Evolutionary conservation across 64 coral and sea anemone genomes (phyloP).

Genomic region (Astreopora myriophthalma): DNA sequence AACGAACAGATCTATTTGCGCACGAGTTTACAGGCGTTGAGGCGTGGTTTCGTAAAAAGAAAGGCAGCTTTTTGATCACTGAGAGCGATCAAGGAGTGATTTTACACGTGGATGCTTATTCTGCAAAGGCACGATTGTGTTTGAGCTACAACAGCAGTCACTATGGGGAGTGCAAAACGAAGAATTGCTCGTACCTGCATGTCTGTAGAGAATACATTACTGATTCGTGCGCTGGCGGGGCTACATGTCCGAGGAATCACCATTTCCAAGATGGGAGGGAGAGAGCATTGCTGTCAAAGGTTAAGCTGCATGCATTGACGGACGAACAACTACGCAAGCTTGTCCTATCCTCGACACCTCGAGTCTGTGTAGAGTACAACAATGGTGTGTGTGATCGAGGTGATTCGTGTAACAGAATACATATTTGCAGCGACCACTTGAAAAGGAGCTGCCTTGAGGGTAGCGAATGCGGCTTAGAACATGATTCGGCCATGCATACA

Average conservation of each 20-base stretch:
- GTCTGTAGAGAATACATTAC: slow-evolving; percentile 66
- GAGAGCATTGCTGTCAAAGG: not conserved
- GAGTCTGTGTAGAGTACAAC: slow-evolving; percentile 69
- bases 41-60: slow-evolving; percentile 52
- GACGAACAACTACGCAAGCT: slow-evolving; percentile 29
- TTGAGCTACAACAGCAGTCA: not conserved
- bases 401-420: slow-evolving; percentile 19
- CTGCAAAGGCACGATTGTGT: slow-evolving; percentile 55
- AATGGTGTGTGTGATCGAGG: not conserved
- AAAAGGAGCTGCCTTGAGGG: not conserved
- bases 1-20: slow-evolving; percentile 49
- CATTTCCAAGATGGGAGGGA: slow-evolving; percentile 48
- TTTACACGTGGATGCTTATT: slow-evolving; percentile 52
- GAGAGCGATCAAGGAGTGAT: slow-evolving; percentile 47
- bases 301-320: slow-evolving; percentile 16
- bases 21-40: slow-evolving; percentile 18
- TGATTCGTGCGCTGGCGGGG: slow-evolving; percentile 19
- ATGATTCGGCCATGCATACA: slow-evolving; percentile 1
- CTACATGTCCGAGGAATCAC: slow-evolving; percentile 47
- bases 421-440: slow-evolving; percentile 20
- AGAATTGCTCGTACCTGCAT: slow-evolving; percentile 62
- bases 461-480: not conserved
- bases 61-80: slow-evolving; percentile 49
- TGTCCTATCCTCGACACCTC: slow-evolving; percentile 49
- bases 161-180: not conserved